phyloP scores from a whole-genome alignment of 2,888 invertebrate genomes.

The Drosophila neotestacea region DNA sequence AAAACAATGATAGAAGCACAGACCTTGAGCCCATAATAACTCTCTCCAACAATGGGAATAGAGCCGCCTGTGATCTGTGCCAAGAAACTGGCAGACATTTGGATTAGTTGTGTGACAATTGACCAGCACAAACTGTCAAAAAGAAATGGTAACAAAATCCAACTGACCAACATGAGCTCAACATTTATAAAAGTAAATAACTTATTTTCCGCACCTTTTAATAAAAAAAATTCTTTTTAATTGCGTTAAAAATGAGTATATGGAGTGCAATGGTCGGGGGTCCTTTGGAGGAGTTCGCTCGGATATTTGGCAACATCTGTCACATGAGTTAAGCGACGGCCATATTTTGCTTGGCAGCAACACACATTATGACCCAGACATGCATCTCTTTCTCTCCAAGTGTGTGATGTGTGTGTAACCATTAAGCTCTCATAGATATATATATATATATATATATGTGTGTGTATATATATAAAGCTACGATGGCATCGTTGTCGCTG shows the following conservation, averaged over 20 bases:
- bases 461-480: slow-evolving; percentile 47
- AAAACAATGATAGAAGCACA: slow-evolving; percentile 3
- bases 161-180: slow-evolving; percentile 3
- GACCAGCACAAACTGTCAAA: slow-evolving; percentile 26
- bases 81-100: slow-evolving; percentile 28
- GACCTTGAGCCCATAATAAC: slow-evolving; percentile 21
- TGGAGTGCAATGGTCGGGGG: background rate
- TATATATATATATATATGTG: slow-evolving; percentile 27
- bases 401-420: slow-evolving; percentile 17
- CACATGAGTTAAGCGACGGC: slow-evolving; percentile 43
- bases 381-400: slow-evolving; percentile 17
- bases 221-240: slow-evolving; percentile 5
- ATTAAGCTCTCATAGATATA: slow-evolving; percentile 30
- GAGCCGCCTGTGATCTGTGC: slow-evolving; percentile 38
- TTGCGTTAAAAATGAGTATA: slow-evolving; percentile 1
- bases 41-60: slow-evolving; percentile 17
- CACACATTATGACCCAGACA: slow-evolving; percentile 33
- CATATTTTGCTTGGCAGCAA: slow-evolving; percentile 61
- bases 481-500: slow-evolving; percentile 56
- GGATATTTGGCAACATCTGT: slow-evolving; percentile 58
- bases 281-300: slow-evolving; percentile 1
- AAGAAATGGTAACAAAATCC: slow-evolving; percentile 8
- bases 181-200: background rate
- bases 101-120: slow-evolving; percentile 19
- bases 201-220: background rate